Evolutionary conservation across 2,888 invertebrate genomes (phyloP).

Genomic region (Erebia aethiops): DNA sequence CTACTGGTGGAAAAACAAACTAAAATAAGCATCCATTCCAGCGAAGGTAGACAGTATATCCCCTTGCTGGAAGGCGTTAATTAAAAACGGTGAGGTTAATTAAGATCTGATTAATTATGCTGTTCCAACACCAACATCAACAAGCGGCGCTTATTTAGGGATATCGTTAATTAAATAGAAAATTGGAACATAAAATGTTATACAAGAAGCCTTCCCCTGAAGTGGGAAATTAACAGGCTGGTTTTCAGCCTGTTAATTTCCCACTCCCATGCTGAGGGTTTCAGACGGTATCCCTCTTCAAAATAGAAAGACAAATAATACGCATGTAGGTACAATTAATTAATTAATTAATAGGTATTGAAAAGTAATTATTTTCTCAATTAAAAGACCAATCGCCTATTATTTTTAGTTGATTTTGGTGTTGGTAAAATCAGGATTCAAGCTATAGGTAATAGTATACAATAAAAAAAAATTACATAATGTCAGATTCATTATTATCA

Average conservation of each 20-base stretch:
- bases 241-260: conserved; percentile 1
- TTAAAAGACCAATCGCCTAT: no score
- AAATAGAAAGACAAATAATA: no score
- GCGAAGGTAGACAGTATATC: not conserved
- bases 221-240: no score
- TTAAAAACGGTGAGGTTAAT: conserved; percentile 37
- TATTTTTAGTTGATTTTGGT: no score
- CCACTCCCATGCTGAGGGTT: not conserved
- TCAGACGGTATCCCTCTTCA: no score
- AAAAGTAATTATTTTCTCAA: no score
- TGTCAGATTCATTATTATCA: no score
- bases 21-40: not conserved
- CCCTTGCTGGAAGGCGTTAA: conserved; percentile 19
- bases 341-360: no score
- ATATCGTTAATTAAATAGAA: conserved; percentile 16
- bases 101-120: conserved; percentile 38
- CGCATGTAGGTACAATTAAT: no score
- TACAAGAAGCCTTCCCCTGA: conserved; percentile 1
- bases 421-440: no score
- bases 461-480: no score
- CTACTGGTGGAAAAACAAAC: not conserved
- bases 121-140: conserved; percentile 2
- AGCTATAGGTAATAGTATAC: no score
- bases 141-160: conserved; percentile 11
- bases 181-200: conserved; percentile 23